phyloP scores from a whole-genome alignment of 2,113 vertebrate genomes.

The Tachycineta bicolor region DNA sequence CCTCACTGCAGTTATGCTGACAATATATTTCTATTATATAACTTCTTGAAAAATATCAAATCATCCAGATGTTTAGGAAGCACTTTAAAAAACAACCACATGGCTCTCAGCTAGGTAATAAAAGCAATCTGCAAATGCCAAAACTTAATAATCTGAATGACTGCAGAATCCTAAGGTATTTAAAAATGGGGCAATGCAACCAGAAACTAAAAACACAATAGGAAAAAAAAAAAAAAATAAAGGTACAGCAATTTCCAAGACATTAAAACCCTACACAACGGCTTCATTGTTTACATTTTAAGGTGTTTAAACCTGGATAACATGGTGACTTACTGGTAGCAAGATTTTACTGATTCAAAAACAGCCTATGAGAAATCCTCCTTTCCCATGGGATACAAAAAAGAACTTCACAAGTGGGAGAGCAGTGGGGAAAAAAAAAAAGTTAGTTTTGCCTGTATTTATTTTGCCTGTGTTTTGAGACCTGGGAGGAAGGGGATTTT shows the following conservation, averaged over 20 bases:
- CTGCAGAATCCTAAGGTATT: neutral
- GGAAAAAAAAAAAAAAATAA: fast-evolving
- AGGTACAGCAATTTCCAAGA: neutral
- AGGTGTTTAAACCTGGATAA: neutral
- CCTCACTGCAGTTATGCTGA: neutral
- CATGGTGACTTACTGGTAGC: neutral
- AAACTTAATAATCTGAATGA: constrained; percentile 33
- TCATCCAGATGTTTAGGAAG: constrained; percentile 33
- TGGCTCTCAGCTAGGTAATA: neutral
- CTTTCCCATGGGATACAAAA: neutral
- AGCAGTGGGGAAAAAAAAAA: neutral
- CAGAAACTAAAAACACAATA: neutral
- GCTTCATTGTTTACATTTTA: neutral
- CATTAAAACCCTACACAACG: neutral
- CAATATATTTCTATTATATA: neutral
- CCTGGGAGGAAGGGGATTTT: neutral
- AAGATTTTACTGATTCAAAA: neutral
- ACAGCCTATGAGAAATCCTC: neutral
- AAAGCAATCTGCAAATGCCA: neutral
- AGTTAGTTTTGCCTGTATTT: neutral
- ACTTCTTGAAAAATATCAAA: constrained; percentile 43
- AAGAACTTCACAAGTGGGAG: neutral
- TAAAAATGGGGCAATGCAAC: constrained; percentile 20
- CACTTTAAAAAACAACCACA: neutral
- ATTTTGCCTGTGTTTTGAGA: neutral